Evolutionary conservation across 2,113 vertebrate species (phyloP), one percentile per base, ranked within the genome.

Genomic region (Callopanchax toddi): DNA sequence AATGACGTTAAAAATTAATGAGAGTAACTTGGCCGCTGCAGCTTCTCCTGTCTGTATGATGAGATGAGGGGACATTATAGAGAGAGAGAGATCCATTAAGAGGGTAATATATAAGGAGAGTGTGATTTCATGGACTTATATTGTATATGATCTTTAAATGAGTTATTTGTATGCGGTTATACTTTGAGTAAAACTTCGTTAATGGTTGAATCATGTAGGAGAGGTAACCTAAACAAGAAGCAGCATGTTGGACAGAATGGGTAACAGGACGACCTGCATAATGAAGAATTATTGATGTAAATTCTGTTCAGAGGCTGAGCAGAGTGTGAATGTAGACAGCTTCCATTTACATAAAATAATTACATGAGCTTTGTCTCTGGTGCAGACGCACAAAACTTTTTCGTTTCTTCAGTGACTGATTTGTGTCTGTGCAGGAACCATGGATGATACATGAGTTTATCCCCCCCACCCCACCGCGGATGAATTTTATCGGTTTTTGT

Each of bases 291-390:
- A 34, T 11, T 52, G 10, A 16, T 21, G 20, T 55, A 20, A 55
- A 39, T 13, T 39, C 6, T 39, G 39, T 21, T 55, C 26, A 22
- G 9, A 42, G 54, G 7, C 21, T 42, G 17, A 43, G 15, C 40
- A 11, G 0, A 20, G 29, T 11, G 16, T 53, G 36, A 22, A 55
- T 54, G 32, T 39, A 23, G 20, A 55, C 37, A 23, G 13, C 40
- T 55, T 55, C 1, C 22, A 39, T 57, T 43, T 43, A 26, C 39
- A 12, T 23, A 25, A 57, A 23, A 57, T 56, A 25, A n/a, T 40
- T n/a, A 17, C 11, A 37, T 17, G 37, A 23, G 21, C 37, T 56
- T 32, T 6, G 29, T 40, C n/a, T 34, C 37, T 57, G 52, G 1
- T 26, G 18, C 32, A 11, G 13, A 23, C 13, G 3, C 4, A 43